phyloP scores from a whole-genome alignment of 2,113 vertebrate genomes.

The Lynx canadensis region DNA sequence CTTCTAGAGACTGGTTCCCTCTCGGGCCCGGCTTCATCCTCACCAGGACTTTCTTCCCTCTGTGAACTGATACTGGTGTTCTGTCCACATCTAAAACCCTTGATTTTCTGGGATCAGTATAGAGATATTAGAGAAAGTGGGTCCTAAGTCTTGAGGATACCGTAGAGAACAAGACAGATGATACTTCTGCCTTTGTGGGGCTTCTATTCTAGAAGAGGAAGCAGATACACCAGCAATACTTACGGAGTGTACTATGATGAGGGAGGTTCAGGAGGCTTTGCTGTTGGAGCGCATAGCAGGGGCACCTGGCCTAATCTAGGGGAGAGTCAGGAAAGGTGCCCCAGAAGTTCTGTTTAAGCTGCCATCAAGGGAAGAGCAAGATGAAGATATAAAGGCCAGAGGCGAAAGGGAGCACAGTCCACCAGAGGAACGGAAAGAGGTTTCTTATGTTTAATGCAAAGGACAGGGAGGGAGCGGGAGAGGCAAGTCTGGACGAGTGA shows the following conservation, averaged over 20 bases:
- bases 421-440: not conserved
- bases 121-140: not conserved
- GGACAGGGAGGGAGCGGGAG: not conserved
- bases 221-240: not conserved
- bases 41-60: not conserved
- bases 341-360: not conserved
- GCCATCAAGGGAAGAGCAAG: not conserved
- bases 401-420: not conserved
- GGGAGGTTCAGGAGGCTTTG: not conserved
- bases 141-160: not conserved
- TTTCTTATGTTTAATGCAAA: not conserved
- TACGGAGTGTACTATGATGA: fast-evolving
- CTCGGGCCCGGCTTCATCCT: not conserved
- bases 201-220: not conserved
- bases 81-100: not conserved
- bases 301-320: not conserved
- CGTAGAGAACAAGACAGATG: not conserved
- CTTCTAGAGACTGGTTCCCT: not conserved
- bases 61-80: not conserved
- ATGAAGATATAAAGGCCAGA: not conserved
- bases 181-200: not conserved
- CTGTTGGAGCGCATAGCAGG: fast-evolving
- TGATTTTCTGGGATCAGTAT: not conserved
- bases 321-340: not conserved
- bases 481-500: not conserved